A percentile compares a stretch with the other conserved stretches of the same genome.
phyloP scores from a whole-genome alignment of 2,888 invertebrate species.

The Zygaena filipendulae region DNA sequence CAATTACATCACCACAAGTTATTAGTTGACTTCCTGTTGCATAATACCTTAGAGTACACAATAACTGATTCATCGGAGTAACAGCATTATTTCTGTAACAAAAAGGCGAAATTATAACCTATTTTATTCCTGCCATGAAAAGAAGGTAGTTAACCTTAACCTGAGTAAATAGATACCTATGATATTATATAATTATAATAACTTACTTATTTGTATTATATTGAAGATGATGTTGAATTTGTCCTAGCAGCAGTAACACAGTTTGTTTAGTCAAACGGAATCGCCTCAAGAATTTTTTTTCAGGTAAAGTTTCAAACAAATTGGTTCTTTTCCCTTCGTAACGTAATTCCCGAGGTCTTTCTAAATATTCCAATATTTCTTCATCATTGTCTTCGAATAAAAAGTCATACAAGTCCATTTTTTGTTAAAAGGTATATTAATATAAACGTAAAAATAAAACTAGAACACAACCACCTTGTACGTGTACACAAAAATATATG shows the following conservation, averaged over 20 bases:
- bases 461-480: neutral
- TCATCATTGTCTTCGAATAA: neutral
- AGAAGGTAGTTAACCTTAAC: neutral
- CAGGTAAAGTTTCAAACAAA: neutral
- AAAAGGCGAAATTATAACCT: too few relatives aligned
- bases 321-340: too few relatives aligned
- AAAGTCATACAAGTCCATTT: neutral
- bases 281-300: neutral
- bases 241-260: too few relatives aligned
- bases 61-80: too few relatives aligned
- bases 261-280: neutral
- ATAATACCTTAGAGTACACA: neutral
- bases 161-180: neutral
- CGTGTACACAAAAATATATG: too few relatives aligned
- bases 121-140: neutral
- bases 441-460: too few relatives aligned
- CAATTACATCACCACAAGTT: conserved; percentile 1
- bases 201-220: too few relatives aligned
- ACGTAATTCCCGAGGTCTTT: neutral
- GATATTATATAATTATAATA: too few relatives aligned
- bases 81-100: too few relatives aligned
- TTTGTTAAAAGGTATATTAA: too few relatives aligned
- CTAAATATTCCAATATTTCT: neutral
- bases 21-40: neutral
- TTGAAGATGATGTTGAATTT: too few relatives aligned